These are phyloP conservation scores for Cephus sareptanus DNA, from an alignment of 2,888 invertebrate species.

Conservation along the genomic window DNA sequence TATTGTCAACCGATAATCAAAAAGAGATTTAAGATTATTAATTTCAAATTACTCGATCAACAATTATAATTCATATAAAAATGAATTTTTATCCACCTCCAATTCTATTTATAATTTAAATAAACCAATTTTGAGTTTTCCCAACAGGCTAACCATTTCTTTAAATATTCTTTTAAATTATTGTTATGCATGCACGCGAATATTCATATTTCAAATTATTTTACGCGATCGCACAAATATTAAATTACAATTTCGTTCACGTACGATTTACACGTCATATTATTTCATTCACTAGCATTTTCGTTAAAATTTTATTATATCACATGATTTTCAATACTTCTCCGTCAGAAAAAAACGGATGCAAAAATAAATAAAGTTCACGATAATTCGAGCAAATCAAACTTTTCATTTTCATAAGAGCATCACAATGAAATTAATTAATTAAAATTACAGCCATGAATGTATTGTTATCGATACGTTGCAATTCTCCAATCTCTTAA, in stretches of 20 bases:
- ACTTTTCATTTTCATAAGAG: background rate
- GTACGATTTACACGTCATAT: background rate
- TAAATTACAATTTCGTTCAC: background rate
- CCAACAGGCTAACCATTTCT: background rate
- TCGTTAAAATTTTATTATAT: background rate
- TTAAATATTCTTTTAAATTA: background rate
- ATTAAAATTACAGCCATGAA: too few relatives aligned
- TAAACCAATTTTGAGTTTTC: background rate
- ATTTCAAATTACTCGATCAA: background rate
- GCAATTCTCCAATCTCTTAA: too few relatives aligned
- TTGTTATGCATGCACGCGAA: background rate
- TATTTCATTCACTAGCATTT: background rate
- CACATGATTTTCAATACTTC: background rate
- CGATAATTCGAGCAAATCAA: too few relatives aligned
- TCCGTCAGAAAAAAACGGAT: too few relatives aligned
- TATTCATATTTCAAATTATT: background rate
- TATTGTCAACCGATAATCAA: background rate
- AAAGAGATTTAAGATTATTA: background rate
- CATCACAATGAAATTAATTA: too few relatives aligned
- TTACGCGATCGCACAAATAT: background rate
- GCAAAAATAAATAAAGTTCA: background rate
- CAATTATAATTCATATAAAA: background rate
- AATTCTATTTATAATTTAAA: background rate
- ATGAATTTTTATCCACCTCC: background rate
- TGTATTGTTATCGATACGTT: too few relatives aligned